A percentile compares a stretch with the other conserved stretches of the same genome.
Conservation (phyloP, 2,888 invertebrate genomes). For the Drosophila peninsularis region DNA sequence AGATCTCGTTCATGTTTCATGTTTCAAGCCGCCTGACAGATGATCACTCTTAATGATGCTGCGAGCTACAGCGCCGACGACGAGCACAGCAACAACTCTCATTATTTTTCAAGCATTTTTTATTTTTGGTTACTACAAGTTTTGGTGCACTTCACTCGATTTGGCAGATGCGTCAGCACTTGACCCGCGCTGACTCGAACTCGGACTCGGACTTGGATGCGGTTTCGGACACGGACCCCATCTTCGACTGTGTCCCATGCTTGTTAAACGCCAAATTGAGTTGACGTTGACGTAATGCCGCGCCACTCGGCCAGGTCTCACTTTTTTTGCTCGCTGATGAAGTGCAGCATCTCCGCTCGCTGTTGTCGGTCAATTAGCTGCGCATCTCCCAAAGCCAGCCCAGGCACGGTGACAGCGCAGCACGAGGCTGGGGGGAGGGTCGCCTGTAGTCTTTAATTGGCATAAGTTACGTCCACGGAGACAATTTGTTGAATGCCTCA, state of each 20-base stretch:
- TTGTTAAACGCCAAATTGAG: slow-evolving; percentile 77
- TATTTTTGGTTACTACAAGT: slow-evolving; percentile 67
- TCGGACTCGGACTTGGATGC: background rate
- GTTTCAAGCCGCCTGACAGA: slow-evolving; percentile 67
- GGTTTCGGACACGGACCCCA: slow-evolving; percentile 32
- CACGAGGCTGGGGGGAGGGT: slow-evolving; percentile 43
- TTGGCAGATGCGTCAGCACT: slow-evolving; percentile 78
- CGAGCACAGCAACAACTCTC: slow-evolving; percentile 55
- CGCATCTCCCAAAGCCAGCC: slow-evolving; percentile 57
- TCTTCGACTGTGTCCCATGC: slow-evolving; percentile 67
- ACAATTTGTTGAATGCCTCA: slow-evolving; percentile 52
- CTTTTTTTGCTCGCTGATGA: slow-evolving; percentile 64
- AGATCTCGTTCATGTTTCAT: slow-evolving; percentile 64
- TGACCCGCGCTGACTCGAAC: slow-evolving; percentile 58
- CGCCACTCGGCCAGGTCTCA: slow-evolving; percentile 73
- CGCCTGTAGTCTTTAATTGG: slow-evolving; percentile 66
- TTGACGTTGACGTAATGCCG: slow-evolving; percentile 78
- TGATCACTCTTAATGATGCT: slow-evolving; percentile 81
- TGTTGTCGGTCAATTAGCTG: slow-evolving; percentile 72
- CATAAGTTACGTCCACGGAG: slow-evolving; percentile 47
- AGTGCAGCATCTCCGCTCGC: slow-evolving; percentile 68
- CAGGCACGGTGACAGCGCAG: slow-evolving; percentile 40
- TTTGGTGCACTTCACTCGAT: slow-evolving; percentile 77
- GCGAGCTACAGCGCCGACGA: slow-evolving; percentile 39
- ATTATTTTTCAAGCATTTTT: slow-evolving; percentile 71